Percentiles rank a stretch among this genome's conserved stretches.
Evolutionary conservation across 2,888 invertebrate genomes (phyloP).

Genomic region (Liopterus haemorrhoidalis): DNA sequence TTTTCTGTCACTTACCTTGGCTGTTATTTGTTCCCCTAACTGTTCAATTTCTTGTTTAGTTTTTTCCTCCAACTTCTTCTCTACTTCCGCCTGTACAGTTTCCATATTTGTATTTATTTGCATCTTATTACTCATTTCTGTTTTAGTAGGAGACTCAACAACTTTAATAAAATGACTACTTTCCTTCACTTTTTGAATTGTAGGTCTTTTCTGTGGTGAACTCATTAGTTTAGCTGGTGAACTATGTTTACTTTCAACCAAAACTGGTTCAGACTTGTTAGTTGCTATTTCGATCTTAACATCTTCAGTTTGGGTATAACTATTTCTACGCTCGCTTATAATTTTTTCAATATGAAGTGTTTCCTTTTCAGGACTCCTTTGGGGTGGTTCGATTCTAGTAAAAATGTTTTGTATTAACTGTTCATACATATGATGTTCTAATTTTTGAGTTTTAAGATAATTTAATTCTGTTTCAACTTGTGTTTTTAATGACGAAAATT

Average conservation of each 20-base stretch:
- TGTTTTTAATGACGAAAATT: constrained; percentile 41
- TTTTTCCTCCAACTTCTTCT: constrained; percentile 47
- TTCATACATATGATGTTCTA: constrained; percentile 51
- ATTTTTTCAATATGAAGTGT: constrained; percentile 20
- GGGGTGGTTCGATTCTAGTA: constrained; percentile 35
- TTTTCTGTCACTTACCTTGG: too few relatives aligned
- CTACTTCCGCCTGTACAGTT: too few relatives aligned
- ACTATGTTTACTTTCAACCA: too few relatives aligned
- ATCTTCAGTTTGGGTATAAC: constrained; percentile 38
- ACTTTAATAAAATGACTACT: too few relatives aligned
- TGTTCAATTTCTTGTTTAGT: constrained; percentile 51
- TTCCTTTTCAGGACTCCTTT: constrained; percentile 37
- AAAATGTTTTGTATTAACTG: constrained; percentile 47
- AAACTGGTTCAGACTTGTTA: too few relatives aligned
- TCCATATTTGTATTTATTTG: too few relatives aligned
- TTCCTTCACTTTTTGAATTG: too few relatives aligned
- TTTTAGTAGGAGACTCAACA: too few relatives aligned
- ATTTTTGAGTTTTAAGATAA: constrained; percentile 51
- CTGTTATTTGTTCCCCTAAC: constrained; percentile 48
- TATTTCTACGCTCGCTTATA: constrained; percentile 25
- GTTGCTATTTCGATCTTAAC: constrained; percentile 17
- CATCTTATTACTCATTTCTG: too few relatives aligned
- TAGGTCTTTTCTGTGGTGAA: too few relatives aligned
- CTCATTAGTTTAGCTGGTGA: too few relatives aligned
- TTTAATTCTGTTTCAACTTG: constrained; percentile 43